phyloP scores from a whole-genome alignment of 35 echinoderm and acorn worm species.

The Apostichopus californicus region DNA sequence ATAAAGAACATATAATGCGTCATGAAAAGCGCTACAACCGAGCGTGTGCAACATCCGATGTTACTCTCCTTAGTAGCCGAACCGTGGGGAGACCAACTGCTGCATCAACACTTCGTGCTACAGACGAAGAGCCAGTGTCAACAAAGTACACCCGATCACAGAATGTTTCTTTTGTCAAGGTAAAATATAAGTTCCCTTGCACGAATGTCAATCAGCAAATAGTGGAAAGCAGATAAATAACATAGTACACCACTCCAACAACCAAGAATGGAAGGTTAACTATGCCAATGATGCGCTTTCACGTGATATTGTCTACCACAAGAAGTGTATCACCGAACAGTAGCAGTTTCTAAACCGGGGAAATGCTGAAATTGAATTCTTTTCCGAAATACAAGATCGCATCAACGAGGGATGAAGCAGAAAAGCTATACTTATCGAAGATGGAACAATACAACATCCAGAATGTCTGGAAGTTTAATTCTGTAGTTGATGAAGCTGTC shows the following conservation, averaged over 20 bases:
- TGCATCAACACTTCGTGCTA: constrained; percentile 24
- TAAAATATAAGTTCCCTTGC: constrained; percentile 11
- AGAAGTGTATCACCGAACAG: constrained; percentile 27
- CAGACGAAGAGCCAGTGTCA: constrained; percentile 29
- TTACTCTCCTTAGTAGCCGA: constrained; percentile 31
- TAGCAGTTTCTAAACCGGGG: constrained; percentile 16
- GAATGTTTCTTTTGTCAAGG: constrained; percentile 13
- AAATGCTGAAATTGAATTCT: constrained; percentile 33
- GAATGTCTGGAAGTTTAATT: constrained; percentile 14
- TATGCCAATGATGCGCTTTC: constrained; percentile 29
- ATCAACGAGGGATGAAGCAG: constrained; percentile 23
- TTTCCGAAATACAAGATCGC: constrained; percentile 26
- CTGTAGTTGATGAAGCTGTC: constrained; percentile 24
- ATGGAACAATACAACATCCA: constrained; percentile 32
- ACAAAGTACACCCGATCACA: constrained; percentile 29
- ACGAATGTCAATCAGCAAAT: constrained; percentile 28
- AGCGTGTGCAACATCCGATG: constrained; percentile 30
- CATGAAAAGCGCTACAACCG: constrained; percentile 29
- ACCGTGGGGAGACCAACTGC: constrained; percentile 25
- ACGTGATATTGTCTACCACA: constrained; percentile 28
- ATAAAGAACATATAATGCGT: constrained; percentile 24
- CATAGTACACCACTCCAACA: constrained; percentile 31
- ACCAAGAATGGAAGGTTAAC: constrained; percentile 28
- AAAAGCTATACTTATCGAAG: constrained; percentile 29
- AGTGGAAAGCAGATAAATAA: constrained; percentile 10